Conservation (phyloP, 2,797 vertebrate genomes). For the Lagorchestes hirsutus region DNA sequence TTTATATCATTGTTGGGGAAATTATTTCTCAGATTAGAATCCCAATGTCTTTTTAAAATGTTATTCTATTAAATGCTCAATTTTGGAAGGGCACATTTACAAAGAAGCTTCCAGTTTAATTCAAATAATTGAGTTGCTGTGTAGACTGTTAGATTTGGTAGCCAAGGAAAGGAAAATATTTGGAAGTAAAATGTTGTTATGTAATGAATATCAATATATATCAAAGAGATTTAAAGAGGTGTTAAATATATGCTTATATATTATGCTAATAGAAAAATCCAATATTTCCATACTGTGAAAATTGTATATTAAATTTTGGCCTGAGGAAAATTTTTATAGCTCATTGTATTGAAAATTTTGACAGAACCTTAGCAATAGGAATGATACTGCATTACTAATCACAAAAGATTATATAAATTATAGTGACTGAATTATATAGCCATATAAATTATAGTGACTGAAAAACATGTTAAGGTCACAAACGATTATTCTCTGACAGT, state of each 20-base stretch:
- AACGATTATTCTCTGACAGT: slow-evolving; percentile 53
- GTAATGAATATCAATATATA: not conserved
- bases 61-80: not conserved
- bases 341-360: slow-evolving; percentile 47
- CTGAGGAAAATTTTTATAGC: slow-evolving; percentile 38
- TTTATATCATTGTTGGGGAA: not conserved
- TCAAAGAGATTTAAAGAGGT: slow-evolving; percentile 4
- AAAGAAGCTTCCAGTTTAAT: not conserved
- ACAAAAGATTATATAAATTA: slow-evolving; percentile 63
- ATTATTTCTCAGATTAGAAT: not conserved
- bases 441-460: slow-evolving; percentile 58
- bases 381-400: slow-evolving; percentile 51
- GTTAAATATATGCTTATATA: slow-evolving; percentile 8
- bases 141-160: slow-evolving; percentile 20
- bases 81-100: not conserved
- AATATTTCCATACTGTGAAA: slow-evolving; percentile 35
- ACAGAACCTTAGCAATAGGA: slow-evolving; percentile 56
- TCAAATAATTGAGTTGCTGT: not conserved
- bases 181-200: slow-evolving; percentile 29
- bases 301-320: slow-evolving; percentile 21
- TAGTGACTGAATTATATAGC: slow-evolving; percentile 12
- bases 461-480: slow-evolving; percentile 67
- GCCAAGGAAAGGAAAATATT: slow-evolving; percentile 9
- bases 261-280: slow-evolving; percentile 10
- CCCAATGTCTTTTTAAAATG: not conserved